phyloP scores from a whole-genome alignment of 2,113 vertebrate genomes.

The Piprites chloris region DNA sequence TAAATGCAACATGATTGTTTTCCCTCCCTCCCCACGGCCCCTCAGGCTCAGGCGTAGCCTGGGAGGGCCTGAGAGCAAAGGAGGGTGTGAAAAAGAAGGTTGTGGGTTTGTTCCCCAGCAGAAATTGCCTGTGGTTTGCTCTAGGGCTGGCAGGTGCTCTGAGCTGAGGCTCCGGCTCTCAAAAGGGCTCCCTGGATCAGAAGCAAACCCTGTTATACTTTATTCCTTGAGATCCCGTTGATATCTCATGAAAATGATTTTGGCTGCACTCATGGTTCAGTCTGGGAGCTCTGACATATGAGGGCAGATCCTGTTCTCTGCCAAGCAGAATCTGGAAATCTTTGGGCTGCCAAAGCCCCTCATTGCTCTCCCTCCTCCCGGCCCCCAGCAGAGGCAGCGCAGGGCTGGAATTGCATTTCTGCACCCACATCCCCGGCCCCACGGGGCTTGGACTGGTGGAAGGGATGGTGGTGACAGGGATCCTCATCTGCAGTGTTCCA shows the following conservation, averaged over 20 bases:
- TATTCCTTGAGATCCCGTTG: conserved; percentile 9
- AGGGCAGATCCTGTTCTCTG: neutral
- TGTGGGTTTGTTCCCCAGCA: neutral
- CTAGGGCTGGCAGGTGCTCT: conserved; percentile 22
- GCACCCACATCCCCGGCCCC: neutral
- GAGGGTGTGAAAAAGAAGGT: neutral
- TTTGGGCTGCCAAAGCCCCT: neutral
- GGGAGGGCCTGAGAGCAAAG: neutral
- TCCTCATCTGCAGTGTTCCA: fast-evolving
- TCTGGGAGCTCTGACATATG: neutral
- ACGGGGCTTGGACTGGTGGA: neutral
- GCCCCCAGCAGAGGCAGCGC: neutral
- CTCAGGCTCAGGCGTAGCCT: neutral
- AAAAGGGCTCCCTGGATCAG: neutral
- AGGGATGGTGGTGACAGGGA: fast-evolving
- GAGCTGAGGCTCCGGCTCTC: neutral
- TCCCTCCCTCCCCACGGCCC: neutral
- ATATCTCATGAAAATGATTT: neutral
- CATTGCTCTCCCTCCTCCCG: neutral
- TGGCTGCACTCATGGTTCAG: neutral
- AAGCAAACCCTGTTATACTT: neutral
- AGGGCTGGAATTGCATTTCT: neutral
- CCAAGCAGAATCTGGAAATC: neutral
- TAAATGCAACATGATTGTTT: neutral
- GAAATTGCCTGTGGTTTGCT: conserved; percentile 24